Evolutionary conservation across 2,113 vertebrate genomes (phyloP), one percentile per base, ranked within the genome.

Genomic region (Blennius ocellaris): DNA sequence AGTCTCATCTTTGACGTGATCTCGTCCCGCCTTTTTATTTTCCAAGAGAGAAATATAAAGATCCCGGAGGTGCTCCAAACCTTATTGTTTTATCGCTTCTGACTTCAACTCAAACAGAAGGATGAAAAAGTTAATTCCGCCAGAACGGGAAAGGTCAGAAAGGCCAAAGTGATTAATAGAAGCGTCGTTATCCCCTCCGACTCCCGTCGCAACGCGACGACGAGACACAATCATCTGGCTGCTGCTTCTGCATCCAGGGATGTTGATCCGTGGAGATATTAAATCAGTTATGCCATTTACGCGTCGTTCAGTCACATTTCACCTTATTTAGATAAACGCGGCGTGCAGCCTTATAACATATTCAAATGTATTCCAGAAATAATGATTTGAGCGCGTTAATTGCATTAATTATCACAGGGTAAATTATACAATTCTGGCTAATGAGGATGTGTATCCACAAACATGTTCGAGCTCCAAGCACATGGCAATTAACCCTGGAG

Each of bases 331-430:
- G 15, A 56, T 36, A 38, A 73, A 47, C 60, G 21, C 78, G 78
- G 69, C 54, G 51, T 63, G 70, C 37, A 3, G 30, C 16, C 56
- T 64, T 4, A 30, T 57, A 73, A 77, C 53, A 69, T 71, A 87
- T 88, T 84, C 52, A 81, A 67, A 87, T 79, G 9, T 45, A 73
- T 82, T 84, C 82, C 38, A 60, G 38, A 74, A 76, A 80, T 72
- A 45, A 53, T 43, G 66, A 69, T 75, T 80, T 84, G 53, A 50
- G 54, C 40, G 57, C 48, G 69, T 75, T 85, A 83, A 86, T 80
- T 73, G 58, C 81, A 82, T 80, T 85, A 79, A 89, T 85, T 73
- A 80, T 69, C 21, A 4, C 56, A 12, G 41, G 1, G 54, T 77
- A 58, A 79, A 88, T 81, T 39, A 53, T 47, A 78, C 69, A 60